A percentile compares a stretch with the other conserved stretches of the same genome.
These are phyloP conservation scores for Hirtodrosophila cameraria DNA, from an alignment of 2,888 invertebrate species.

Conservation along the genomic window DNA sequence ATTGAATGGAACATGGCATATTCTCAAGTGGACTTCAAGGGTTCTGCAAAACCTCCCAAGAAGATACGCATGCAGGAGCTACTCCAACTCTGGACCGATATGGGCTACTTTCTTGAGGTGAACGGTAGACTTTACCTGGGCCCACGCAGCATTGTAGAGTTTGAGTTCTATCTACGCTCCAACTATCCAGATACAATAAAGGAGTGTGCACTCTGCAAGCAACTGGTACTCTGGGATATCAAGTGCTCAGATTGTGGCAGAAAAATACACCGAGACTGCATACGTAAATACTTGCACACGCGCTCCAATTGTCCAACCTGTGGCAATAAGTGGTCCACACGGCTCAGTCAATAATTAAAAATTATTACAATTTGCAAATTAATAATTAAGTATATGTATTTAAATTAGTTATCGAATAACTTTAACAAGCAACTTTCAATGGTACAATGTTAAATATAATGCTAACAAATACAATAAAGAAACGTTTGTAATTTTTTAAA, in stretches of 20 bases:
- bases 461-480: too few species aligned
- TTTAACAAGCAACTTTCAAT: too few species aligned
- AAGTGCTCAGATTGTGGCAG: conserved; percentile 47
- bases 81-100: conserved; percentile 53
- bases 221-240: conserved; percentile 64
- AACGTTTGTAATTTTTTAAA: too few species aligned
- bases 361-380: too few species aligned
- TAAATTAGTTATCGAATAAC: too few species aligned
- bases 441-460: too few species aligned
- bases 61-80: conserved; percentile 58
- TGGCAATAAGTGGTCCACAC: conserved; percentile 48
- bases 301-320: conserved; percentile 65
- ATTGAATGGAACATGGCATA: conserved; percentile 62
- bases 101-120: conserved; percentile 58
- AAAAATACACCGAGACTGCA: conserved; percentile 58
- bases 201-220: conserved; percentile 55
- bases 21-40: conserved; percentile 15
- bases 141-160: conserved; percentile 61
- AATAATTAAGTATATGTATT: too few species aligned
- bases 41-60: conserved; percentile 10
- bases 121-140: conserved; percentile 52
- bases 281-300: conserved; percentile 53
- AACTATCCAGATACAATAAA: conserved; percentile 51
- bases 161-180: conserved; percentile 55
- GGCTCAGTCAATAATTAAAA: conserved; percentile 33